These are phyloP conservation scores for Macroteleia sp. DNA, from an alignment of 2,888 invertebrate genomes.

Conservation along the genomic window DNA sequence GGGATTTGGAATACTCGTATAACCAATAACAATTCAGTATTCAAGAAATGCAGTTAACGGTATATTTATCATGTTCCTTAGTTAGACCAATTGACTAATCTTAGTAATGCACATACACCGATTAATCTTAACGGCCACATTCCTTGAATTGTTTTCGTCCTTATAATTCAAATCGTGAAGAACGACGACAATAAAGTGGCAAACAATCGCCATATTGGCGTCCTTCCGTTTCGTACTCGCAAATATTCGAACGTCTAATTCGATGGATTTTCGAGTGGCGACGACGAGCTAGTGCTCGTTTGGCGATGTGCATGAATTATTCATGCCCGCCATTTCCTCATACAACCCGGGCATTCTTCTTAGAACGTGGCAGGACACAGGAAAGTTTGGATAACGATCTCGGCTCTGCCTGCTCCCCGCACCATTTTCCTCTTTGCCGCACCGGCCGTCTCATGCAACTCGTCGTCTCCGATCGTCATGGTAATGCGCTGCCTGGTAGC, in stretches of 20 bases:
- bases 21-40: no score
- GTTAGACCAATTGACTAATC: no score
- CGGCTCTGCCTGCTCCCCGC: slow-evolving; percentile 45
- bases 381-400: slow-evolving; percentile 81
- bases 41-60: no score
- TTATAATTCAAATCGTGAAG: slow-evolving; percentile 26
- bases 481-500: slow-evolving; percentile 69
- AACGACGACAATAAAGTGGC: slow-evolving; percentile 26
- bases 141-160: slow-evolving; percentile 3
- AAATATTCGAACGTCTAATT: slow-evolving; percentile 50
- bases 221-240: slow-evolving; percentile 38
- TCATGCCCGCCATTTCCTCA: slow-evolving; percentile 82
- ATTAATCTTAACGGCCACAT: slow-evolving; percentile 18
- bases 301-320: slow-evolving; percentile 80
- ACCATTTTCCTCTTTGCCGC: slow-evolving; percentile 58
- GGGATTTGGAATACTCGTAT: no score
- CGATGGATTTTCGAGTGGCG: slow-evolving; percentile 50
- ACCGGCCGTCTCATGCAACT: slow-evolving; percentile 54
- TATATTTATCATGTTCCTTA: no score
- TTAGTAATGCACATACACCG: no score
- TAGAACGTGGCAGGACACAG: slow-evolving; percentile 83
- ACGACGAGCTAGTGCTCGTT: slow-evolving; percentile 73
- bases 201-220: slow-evolving; percentile 26
- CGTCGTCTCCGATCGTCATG: slow-evolving; percentile 66
- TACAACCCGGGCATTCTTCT: slow-evolving; percentile 81